phyloP scores from a whole-genome alignment of 2,113 vertebrate species.

The Ciconia maguari region DNA sequence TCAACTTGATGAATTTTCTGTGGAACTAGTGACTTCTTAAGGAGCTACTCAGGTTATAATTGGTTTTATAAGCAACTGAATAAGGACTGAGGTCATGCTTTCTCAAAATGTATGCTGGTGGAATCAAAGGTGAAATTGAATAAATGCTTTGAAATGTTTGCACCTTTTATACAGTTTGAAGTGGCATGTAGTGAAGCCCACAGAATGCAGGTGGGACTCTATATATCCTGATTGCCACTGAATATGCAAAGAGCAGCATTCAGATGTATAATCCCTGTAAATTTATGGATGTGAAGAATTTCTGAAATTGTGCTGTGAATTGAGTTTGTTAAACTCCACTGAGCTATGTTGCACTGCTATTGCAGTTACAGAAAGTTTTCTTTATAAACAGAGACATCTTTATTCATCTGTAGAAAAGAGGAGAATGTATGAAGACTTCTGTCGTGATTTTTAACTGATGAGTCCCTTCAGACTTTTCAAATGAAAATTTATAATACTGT shows the following conservation, averaged over 20 bases:
- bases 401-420: not conserved
- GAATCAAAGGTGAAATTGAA: not conserved
- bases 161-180: not conserved
- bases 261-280: not conserved
- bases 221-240: not conserved
- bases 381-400: not conserved
- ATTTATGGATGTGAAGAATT: not conserved
- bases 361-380: not conserved
- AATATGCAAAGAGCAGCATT: not conserved
- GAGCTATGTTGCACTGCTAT: not conserved
- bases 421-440: not conserved
- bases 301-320: not conserved
- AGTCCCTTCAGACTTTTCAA: not conserved
- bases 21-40: not conserved
- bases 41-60: not conserved
- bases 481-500: not conserved
- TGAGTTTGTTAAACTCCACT: not conserved
- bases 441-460: not conserved
- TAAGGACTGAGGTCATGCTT: not conserved
- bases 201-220: conserved; percentile 6
- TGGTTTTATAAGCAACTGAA: not conserved
- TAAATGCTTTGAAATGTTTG: not conserved
- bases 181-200: not conserved
- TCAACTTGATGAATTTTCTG: not conserved
- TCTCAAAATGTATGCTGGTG: not conserved